Base-by-base conservation (phyloP, 2,113 vertebrate species). In the Hoplias malabaricus region DNA sequence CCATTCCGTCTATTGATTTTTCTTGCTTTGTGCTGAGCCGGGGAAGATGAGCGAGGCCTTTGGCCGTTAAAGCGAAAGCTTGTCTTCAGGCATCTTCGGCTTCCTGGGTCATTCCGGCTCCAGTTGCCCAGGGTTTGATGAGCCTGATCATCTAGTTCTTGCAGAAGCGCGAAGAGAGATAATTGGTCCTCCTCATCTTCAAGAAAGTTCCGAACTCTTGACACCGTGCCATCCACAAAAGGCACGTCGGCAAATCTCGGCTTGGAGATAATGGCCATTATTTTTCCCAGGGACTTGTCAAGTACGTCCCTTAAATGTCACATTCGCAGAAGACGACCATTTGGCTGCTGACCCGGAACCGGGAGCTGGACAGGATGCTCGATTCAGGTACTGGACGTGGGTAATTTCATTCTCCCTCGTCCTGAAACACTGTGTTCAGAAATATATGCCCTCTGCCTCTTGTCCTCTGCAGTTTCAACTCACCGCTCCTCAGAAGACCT, bases 291-390 rank as follows among this genome's bases (percentile, higher is more conserved):
- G 57, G 33, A 61, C 57, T 61, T 61, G 57, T 61, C 29, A 61
- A 29, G 57, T 6, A 31, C 53, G 75, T 77, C 75, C 75, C 69
- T 77, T 77, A 77, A 70, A 77, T 61, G 66, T 21, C 54, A 62
- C 12, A 43, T 62, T 29, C 38, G 27, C 12, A 19, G 29, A 0
- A 40, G 53, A 13, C 19, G 57, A 61, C 29, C 57, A 61, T 31
- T 33, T 23, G 57, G 16, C 27, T 29, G 8, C 29, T 61, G 57
- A 61, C 57, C 57, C 31, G 16, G 29, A 33, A 61, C 31, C 16
- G 29, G 33, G 23, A 29, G 16, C 14, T 29, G 69, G 42, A 36
- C 27, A 25, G 42, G 53, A 34, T n/a, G 4, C 25, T 46, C 40
- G 36, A 67, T 61, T 61, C 66, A 69, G 40, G 31, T 50, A 38